Percentiles rank a stretch among this genome's conserved stretches.
phyloP scores from a whole-genome alignment of 2,797 vertebrate genomes.

The Balearica regulorum region DNA sequence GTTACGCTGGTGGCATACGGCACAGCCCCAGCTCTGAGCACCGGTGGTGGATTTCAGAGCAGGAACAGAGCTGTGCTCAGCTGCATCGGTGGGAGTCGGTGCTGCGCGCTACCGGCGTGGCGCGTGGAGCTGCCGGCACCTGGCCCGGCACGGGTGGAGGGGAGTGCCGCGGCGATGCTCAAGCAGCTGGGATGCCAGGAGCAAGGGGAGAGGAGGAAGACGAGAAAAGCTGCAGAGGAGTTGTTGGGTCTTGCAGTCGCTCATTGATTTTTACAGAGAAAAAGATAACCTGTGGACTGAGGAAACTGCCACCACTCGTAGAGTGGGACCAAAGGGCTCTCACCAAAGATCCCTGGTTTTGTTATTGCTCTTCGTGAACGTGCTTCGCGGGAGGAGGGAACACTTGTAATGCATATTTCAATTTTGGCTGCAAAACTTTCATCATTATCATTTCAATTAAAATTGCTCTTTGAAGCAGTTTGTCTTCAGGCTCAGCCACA shows the following conservation, averaged over 20 bases:
- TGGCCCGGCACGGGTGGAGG: not conserved
- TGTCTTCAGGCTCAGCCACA: constrained; percentile 34
- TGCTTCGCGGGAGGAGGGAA: not conserved
- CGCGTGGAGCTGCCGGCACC: not conserved
- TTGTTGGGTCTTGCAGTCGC: not conserved
- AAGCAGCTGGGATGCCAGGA: not conserved
- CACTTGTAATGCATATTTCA: not conserved
- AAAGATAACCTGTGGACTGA: not conserved
- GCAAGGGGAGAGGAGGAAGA: not conserved
- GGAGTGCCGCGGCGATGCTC: not conserved
- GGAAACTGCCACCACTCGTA: not conserved
- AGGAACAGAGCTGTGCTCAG: not conserved
- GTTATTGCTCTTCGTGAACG: not conserved
- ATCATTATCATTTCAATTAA: constrained; percentile 68
- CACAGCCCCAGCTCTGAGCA: too few relatives aligned
- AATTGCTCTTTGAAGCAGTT: constrained; percentile 66
- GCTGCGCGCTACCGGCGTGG: not conserved
- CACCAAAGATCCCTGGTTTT: not conserved
- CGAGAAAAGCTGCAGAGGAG: not conserved
- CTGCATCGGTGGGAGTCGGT: not conserved
- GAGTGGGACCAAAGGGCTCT: not conserved
- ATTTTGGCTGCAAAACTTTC: constrained; percentile 11
- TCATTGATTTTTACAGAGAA: not conserved
- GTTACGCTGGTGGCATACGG: not conserved
- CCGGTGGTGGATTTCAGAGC: not conserved